Evolutionary conservation across 1,140 invertebrate species (phyloP).

Genomic region (Holcopasites calliopsidis): DNA sequence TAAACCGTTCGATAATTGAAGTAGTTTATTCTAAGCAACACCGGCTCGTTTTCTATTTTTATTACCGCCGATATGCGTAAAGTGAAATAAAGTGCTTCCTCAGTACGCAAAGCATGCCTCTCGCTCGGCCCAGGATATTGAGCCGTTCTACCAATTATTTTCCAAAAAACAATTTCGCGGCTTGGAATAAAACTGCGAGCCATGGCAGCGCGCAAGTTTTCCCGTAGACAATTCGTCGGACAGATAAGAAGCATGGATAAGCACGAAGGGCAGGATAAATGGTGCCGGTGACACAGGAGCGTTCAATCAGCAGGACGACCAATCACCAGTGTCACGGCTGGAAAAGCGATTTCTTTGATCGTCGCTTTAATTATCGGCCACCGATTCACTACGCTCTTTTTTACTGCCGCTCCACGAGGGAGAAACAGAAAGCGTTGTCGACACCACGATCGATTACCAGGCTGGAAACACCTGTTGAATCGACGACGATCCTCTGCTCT

Average conservation of each 20-base stretch:
- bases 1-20: not conserved
- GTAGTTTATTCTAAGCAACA: too few species aligned
- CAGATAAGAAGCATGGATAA: not conserved
- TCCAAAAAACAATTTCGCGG: too few species aligned
- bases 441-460: constrained; percentile 28
- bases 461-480: constrained; percentile 51
- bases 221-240: not conserved
- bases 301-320: constrained; percentile 3
- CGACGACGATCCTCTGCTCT: not conserved
- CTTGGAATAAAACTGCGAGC: too few species aligned
- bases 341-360: constrained; percentile 52
- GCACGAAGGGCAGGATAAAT: not conserved
- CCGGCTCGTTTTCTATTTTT: not conserved
- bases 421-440: constrained; percentile 22
- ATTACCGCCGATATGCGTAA: not conserved
- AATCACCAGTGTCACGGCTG: constrained; percentile 17
- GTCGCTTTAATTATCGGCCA: constrained; percentile 50
- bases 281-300: not conserved
- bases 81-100: not conserved
- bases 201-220: constrained; percentile 10
- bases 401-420: not conserved
- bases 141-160: too few species aligned
- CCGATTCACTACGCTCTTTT: constrained; percentile 48
- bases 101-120: too few species aligned
- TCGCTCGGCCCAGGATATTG: too few species aligned